These are phyloP conservation scores for Cranoglanis bouderius DNA, from an alignment of 2,113 vertebrate species.

Conservation along the genomic window DNA sequence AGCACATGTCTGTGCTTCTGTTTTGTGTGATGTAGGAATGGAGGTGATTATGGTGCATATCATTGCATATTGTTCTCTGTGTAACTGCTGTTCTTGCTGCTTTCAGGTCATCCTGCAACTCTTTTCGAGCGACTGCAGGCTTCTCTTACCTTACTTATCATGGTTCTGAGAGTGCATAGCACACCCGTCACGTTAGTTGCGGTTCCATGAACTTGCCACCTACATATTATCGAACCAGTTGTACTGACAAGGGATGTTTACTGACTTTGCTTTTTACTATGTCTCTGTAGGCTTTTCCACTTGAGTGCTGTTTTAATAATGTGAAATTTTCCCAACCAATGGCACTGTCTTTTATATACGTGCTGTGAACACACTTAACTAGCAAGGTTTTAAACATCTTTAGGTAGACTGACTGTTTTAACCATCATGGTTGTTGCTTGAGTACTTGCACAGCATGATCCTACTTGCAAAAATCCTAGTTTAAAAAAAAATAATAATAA, in stretches of 20 bases:
- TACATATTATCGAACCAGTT: not conserved
- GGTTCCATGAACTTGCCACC: no score
- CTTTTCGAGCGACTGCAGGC: not conserved
- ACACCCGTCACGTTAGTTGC: not conserved
- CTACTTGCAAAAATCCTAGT: no score
- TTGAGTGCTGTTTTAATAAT: no score
- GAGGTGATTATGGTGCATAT: not conserved
- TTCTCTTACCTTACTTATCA: no score
- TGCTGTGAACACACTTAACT: not conserved
- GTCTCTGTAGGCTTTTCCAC: no score
- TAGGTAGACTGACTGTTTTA: not conserved
- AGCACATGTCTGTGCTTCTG: not conserved
- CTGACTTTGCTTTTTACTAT: not conserved
- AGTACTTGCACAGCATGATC: not conserved
- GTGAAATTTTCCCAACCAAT: no score
- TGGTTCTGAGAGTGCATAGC: no score
- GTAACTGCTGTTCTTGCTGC: not conserved
- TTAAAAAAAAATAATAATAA: no score
- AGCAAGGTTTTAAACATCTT: not conserved
- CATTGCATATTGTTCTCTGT: not conserved
- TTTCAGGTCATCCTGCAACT: not conserved
- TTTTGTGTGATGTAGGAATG: not conserved
- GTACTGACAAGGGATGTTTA: not conserved
- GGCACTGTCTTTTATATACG: no score
- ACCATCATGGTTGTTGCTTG: not conserved